A percentile compares a stretch with the other conserved stretches of the same genome.
These are phyloP conservation scores for Idaea dimidiata DNA, from an alignment of 2,888 invertebrate species.

Conservation along the genomic window DNA sequence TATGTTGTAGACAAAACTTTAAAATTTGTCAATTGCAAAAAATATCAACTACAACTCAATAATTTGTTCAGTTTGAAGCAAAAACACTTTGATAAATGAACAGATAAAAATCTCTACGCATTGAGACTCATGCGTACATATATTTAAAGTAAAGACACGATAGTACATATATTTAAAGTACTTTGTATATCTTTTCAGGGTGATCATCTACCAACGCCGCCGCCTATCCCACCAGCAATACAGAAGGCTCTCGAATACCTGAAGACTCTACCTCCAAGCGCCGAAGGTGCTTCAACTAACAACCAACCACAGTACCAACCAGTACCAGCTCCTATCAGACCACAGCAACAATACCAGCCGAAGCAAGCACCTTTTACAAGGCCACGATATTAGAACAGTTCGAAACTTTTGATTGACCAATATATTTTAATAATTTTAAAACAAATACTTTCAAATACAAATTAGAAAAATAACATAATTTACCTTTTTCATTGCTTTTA, in stretches of 20 bases:
- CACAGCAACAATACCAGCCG: conserved; percentile 53
- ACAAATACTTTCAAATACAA: too few relatives aligned
- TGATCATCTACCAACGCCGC: conserved; percentile 89
- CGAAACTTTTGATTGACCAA: background rate
- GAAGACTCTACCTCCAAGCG: conserved; percentile 75
- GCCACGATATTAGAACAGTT: conserved; percentile 43
- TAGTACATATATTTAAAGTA: too few relatives aligned
- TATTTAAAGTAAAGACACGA: too few relatives aligned
- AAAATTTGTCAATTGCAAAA: too few relatives aligned
- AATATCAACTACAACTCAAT: too few relatives aligned
- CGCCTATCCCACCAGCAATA: conserved; percentile 89
- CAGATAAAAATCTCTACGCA: too few relatives aligned
- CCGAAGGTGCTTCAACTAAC: conserved; percentile 56
- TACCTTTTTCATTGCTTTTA: too few relatives aligned
- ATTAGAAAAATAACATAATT: too few relatives aligned
- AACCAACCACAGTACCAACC: conserved; percentile 56
- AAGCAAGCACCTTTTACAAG: conserved; percentile 45
- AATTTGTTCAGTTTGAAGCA: too few relatives aligned
- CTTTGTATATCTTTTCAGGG: conserved; percentile 68
- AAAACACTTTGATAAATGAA: too few relatives aligned
- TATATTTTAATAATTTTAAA: background rate
- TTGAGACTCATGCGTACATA: too few relatives aligned
- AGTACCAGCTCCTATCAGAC: conserved; percentile 31
- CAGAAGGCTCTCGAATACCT: conserved; percentile 84
- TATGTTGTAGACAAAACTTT: too few relatives aligned